phyloP scores from a whole-genome alignment of 2,113 vertebrate genomes.

The Seriola quinqueradiata region DNA sequence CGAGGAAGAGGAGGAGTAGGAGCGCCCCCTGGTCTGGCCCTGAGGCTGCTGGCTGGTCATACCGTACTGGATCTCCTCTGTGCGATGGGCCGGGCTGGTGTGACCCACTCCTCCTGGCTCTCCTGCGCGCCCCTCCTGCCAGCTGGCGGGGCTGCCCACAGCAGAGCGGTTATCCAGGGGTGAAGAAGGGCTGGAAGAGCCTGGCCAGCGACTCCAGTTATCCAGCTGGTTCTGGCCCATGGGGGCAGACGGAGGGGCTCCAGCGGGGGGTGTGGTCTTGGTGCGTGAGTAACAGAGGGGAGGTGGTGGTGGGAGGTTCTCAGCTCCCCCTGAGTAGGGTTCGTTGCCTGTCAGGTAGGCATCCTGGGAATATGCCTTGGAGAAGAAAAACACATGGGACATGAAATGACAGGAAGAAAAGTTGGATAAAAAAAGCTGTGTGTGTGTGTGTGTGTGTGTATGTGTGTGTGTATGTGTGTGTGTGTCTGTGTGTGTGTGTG shows the following conservation, averaged over 20 bases:
- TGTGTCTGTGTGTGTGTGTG: background rate
- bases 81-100: conserved; percentile 85
- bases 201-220: conserved; percentile 83
- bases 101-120: conserved; percentile 81
- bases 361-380: conserved; percentile 95
- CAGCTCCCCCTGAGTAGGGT: conserved; percentile 91
- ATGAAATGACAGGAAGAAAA: background rate
- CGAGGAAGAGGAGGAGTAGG: conserved; percentile 86
- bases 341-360: conserved; percentile 96
- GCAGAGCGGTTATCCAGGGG: conserved; percentile 81
- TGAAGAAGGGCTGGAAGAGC: conserved; percentile 80
- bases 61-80: conserved; percentile 85
- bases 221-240: conserved; percentile 85
- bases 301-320: conserved; percentile 93
- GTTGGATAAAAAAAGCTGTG: no score
- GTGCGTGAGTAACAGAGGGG: conserved; percentile 91
- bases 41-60: conserved; percentile 82
- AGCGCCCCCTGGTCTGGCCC: conserved; percentile 81
- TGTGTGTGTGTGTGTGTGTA: background rate
- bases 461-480: background rate
- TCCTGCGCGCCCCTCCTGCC: conserved; percentile 74
- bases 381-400: conserved; percentile 11
- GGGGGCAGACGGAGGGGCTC: conserved; percentile 69
- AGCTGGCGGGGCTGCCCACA: conserved; percentile 74
- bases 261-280: conserved; percentile 84